Base-by-base conservation (phyloP, 1,140 invertebrate genomes). In the Leptestheria dahalacensis region DNA sequence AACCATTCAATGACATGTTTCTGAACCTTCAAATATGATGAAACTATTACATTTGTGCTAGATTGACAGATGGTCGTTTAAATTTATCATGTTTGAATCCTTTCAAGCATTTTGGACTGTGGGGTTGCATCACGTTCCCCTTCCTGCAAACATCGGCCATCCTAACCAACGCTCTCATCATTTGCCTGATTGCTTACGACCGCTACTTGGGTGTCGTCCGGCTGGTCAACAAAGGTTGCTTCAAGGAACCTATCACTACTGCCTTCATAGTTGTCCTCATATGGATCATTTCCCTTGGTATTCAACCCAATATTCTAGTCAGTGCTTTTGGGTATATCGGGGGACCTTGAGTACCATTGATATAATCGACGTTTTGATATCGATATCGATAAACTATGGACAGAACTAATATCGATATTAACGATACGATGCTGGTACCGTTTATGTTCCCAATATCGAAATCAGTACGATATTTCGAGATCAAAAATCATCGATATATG, bases 121-220 rank as follows among this genome's bases (percentile, higher is more conserved):
- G 25, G 11, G 55, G 53, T 51, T 62, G 61, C 41, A 26, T 48
- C 4, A 41, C 18, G 21, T 33, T 62, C 10, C 53, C 61, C 3
- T 62, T 49, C 51, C 55, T 62, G 25, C 61, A 62, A 20, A 62
- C 47, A 20, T 47, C 33, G 18, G 53, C 61, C 12, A 57, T 62
- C 12, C 25, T 62, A 3, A 48, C 46, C 4, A 62, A 62, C 48
- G 54, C 61, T 15, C 15, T 57, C 18, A 57, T 58, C 28, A 26
- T 62, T n/a, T 62, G 54, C 41, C 28, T 62, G n/a, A 62, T 62
- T 46, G 61, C 61, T 24, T 59, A 57, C 12, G 61, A 62, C 50
- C 61, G 61, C 18, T 62, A 62, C 50, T 25, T 51, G 12, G 57
- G 61, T 11, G 61, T 62, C 4, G 61, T 62, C n/a, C 23, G 53